Evolutionary conservation across 1,140 invertebrate genomes (phyloP).

Genomic region (Antheraea mylitta): DNA sequence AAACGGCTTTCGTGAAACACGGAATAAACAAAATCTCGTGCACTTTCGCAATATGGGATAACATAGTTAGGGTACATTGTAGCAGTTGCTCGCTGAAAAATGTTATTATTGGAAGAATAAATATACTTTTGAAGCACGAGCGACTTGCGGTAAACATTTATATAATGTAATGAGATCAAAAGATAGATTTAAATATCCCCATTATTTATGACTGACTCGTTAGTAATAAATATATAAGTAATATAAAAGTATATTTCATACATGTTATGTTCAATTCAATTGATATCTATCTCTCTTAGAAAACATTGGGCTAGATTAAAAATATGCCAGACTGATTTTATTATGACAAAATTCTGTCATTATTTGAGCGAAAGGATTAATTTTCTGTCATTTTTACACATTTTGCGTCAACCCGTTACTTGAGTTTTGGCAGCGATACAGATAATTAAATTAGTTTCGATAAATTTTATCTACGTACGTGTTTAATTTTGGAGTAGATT

Average conservation of each 20-base stretch:
- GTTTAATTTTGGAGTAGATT: background rate
- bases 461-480: slow-evolving; percentile 1
- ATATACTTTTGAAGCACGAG: background rate
- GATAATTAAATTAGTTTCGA: background rate
- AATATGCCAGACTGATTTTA: background rate
- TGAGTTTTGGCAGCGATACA: slow-evolving; percentile 1
- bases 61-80: slow-evolving; percentile 1
- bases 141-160: slow-evolving; percentile 11
- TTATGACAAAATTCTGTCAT: slow-evolving; percentile 5
- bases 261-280: background rate
- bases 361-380: slow-evolving; percentile 1
- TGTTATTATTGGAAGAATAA: slow-evolving; percentile 11
- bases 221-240: background rate
- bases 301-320: background rate
- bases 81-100: background rate
- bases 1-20: slow-evolving; percentile 10
- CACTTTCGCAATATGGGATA: slow-evolving; percentile 10
- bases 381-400: slow-evolving; percentile 11
- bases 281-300: background rate
- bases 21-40: slow-evolving; percentile 37
- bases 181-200: background rate
- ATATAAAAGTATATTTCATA: background rate
- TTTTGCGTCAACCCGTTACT: slow-evolving; percentile 3
- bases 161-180: slow-evolving; percentile 5
- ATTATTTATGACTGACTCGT: background rate